Evolutionary conservation across 2,797 vertebrate species (phyloP), one percentile per base, ranked within the genome.

Genomic region (Enteromius unitaeniatus): DNA sequence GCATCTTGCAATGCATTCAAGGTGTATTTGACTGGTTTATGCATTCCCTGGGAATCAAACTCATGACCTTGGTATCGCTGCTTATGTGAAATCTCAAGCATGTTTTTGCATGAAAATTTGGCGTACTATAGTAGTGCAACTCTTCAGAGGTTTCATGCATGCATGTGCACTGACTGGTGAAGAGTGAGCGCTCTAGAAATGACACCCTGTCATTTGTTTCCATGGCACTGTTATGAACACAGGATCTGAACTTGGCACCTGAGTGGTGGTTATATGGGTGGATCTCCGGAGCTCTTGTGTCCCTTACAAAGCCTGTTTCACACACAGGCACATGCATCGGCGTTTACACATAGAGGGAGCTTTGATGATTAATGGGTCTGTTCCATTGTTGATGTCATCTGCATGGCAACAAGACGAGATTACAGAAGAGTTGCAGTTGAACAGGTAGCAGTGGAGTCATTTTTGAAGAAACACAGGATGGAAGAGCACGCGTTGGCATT

Each of bases 221-320:
- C 87, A 88, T 90, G 81, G 81, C 65, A 58, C 73, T 90, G 89
- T 90, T 90, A 62, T 88, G 84, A 88, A 88, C 89, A 87, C 78
- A 79, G 34, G 49, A 75, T 82, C 75, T 87, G 69, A 88, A 85
- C 82, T 85, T 83, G 78, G 70, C 81, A 82, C 79, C 82, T 78
- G 87, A 84, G 79, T 23, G 47, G 21, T 51, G 53, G 49, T 69
- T 87, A 73, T 73, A 81, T 68, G 73, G 72, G 85, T 42, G 58
- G 83, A 83, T 87, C 85, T 67, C 40, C 53, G 17, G 28, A 75
- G 81, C 28, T 34, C 72, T 70, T 37, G 79, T 81, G 82, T 73
- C 70, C 64, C 83, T 81, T 72, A 55, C 31, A 55, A 64, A 86
- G 45, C 78, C 77, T 69, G 40, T 68, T 81, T 64, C 28, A 67